Percentiles rank a stretch among this genome's conserved stretches.
These are phyloP conservation scores for Parnassius mnemosyne DNA, from an alignment of 2,888 invertebrate species.

Conservation along the genomic window DNA sequence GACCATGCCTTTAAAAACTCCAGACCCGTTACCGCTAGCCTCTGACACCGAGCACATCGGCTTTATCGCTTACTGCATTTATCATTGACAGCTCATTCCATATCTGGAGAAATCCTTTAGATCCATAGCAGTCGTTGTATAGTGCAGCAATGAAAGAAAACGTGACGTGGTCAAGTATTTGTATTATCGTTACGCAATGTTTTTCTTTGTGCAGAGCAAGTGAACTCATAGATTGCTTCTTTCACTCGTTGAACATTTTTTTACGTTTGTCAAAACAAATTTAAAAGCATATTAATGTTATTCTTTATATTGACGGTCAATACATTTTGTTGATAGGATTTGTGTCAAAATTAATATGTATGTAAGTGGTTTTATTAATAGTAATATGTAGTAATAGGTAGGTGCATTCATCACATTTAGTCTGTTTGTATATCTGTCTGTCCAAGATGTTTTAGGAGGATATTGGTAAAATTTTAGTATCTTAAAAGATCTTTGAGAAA, in stretches of 20 bases:
- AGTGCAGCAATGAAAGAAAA: neutral
- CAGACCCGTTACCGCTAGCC: slow-evolving; percentile 17
- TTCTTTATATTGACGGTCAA: too few species aligned
- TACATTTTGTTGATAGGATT: too few species aligned
- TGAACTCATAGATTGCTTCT: slow-evolving; percentile 22
- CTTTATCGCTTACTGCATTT: neutral
- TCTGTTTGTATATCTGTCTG: too few species aligned
- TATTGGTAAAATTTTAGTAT: too few species aligned
- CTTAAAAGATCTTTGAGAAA: too few species aligned
- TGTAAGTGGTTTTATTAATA: too few species aligned
- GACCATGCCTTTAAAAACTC: slow-evolving; percentile 25
- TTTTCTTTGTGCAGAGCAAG: slow-evolving; percentile 22
- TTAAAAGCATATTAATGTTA: slow-evolving; percentile 1
- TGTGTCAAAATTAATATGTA: too few species aligned
- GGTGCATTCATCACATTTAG: too few species aligned
- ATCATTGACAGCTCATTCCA: slow-evolving; percentile 13
- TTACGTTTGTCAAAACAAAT: slow-evolving; percentile 19
- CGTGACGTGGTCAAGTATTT: slow-evolving; percentile 12
- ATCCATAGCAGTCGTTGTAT: slow-evolving; percentile 18
- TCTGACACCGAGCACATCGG: neutral
- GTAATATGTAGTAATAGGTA: too few species aligned
- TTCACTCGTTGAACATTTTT: slow-evolving; percentile 8
- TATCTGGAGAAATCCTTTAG: neutral
- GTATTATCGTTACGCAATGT: slow-evolving; percentile 14
- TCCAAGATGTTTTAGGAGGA: too few species aligned